These are phyloP conservation scores for Drosophila aldrichi DNA, from an alignment of 2,888 invertebrate species.

Conservation along the genomic window DNA sequence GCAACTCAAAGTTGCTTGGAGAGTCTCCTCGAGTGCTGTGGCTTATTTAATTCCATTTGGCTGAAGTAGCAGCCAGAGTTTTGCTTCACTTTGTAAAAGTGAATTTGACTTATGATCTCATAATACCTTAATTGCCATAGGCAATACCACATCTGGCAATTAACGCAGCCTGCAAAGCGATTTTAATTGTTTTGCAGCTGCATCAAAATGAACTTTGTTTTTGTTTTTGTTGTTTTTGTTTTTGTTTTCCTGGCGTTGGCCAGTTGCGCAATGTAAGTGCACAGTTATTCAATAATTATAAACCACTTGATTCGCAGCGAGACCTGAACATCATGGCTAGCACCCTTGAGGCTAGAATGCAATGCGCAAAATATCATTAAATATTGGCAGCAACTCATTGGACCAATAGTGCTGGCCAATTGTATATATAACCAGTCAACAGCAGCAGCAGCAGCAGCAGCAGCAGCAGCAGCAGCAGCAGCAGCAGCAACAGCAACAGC, in stretches of 20 bases:
- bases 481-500: background rate
- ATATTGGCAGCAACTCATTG: slow-evolving; percentile 65
- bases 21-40: background rate
- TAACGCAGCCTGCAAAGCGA: background rate
- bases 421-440: slow-evolving; percentile 16
- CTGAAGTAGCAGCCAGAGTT: background rate
- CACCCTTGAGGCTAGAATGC: slow-evolving; percentile 42
- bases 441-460: slow-evolving; percentile 7
- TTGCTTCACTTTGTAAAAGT: background rate
- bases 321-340: slow-evolving; percentile 24
- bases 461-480: background rate
- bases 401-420: slow-evolving; percentile 37
- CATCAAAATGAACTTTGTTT: slow-evolving; percentile 12
- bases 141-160: background rate
- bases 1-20: background rate
- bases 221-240: background rate
- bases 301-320: slow-evolving; percentile 46
- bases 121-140: background rate
- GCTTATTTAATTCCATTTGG: background rate
- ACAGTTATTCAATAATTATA: slow-evolving; percentile 65
- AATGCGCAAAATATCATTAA: slow-evolving; percentile 55
- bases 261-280: slow-evolving; percentile 29
- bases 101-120: background rate
- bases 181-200: background rate
- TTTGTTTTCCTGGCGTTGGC: slow-evolving; percentile 12